Percentiles rank a stretch among this genome's conserved stretches.
These are phyloP conservation scores for Falco cherrug DNA, from an alignment of 2,797 vertebrate species.

Conservation along the genomic window DNA sequence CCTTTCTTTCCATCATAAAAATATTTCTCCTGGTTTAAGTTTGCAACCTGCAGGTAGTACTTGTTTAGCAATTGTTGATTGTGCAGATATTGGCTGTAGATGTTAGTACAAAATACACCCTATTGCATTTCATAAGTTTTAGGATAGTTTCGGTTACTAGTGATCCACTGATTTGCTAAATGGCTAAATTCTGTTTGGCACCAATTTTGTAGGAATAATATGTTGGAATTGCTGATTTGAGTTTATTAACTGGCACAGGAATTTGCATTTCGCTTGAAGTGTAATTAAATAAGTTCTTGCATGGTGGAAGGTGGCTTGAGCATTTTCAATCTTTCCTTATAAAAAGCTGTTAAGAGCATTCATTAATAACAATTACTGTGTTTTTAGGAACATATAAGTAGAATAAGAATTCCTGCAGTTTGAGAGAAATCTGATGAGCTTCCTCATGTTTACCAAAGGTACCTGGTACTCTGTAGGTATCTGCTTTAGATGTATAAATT, in stretches of 20 bases:
- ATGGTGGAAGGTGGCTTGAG: neutral
- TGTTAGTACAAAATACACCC: neutral
- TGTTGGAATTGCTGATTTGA: neutral
- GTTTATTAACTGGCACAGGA: neutral
- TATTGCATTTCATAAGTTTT: neutral
- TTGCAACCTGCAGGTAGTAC: neutral
- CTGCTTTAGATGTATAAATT: neutral
- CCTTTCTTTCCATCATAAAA: neutral
- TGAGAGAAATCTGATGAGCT: neutral
- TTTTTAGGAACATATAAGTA: neutral
- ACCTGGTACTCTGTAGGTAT: neutral
- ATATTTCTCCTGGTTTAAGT: neutral
- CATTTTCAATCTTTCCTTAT: neutral
- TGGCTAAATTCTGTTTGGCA: neutral
- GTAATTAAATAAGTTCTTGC: neutral
- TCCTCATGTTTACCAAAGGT: neutral
- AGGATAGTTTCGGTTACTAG: neutral
- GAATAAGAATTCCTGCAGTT: neutral
- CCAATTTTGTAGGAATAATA: neutral
- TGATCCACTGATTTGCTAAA: neutral
- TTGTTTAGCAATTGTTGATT: neutral
- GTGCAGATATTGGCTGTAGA: neutral
- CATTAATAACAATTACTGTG: neutral
- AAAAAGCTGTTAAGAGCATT: neutral
- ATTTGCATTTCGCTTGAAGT: neutral